Conservation (phyloP, 2,888 invertebrate species). For the Pristionchus exspectatus region DNA sequence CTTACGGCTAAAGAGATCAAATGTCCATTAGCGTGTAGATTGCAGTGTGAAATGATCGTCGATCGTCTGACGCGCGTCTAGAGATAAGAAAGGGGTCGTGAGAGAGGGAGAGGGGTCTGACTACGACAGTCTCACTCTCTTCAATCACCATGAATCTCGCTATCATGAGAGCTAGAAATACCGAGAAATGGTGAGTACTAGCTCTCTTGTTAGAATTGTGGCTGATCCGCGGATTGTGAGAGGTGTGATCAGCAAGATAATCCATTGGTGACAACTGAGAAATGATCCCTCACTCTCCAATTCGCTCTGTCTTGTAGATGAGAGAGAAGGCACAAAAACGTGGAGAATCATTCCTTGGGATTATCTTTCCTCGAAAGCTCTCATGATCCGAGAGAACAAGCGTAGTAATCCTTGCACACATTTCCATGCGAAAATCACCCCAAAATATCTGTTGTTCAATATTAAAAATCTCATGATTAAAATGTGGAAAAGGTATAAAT, state of each 20-base stretch:
- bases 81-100: slow-evolving; percentile 14
- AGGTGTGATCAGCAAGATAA: not conserved
- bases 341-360: not conserved
- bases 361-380: not conserved
- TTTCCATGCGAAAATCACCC: not conserved
- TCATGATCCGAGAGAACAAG: not conserved
- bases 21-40: not conserved
- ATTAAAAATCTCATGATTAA: too few relatives aligned
- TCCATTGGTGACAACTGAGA: not conserved
- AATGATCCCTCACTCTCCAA: not conserved
- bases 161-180: not conserved
- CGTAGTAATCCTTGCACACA: not conserved
- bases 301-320: not conserved
- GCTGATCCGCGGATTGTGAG: not conserved
- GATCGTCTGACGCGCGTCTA: slow-evolving; percentile 25
- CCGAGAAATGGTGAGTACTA: not conserved
- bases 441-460: too few relatives aligned
- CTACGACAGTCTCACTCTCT: not conserved
- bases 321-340: not conserved
- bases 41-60: not conserved
- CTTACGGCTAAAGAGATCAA: not conserved
- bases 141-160: not conserved
- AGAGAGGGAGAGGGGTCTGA: not conserved
- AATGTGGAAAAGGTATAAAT: too few relatives aligned
- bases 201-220: not conserved